phyloP scores from a whole-genome alignment of 2,113 vertebrate species.

The Chaenocephalus aceratus region DNA sequence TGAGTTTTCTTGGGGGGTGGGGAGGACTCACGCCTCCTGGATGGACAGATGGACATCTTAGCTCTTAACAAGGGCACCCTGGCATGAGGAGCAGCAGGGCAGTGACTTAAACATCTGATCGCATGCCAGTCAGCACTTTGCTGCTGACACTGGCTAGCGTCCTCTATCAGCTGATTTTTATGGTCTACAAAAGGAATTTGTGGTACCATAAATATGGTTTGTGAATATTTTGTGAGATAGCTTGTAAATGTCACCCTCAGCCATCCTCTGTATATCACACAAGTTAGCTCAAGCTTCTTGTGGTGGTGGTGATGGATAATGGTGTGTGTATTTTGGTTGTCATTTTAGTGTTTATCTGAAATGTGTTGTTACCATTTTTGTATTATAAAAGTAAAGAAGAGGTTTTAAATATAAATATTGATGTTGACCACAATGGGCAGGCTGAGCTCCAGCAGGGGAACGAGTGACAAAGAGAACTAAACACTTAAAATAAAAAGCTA shows the following conservation, averaged over 20 bases:
- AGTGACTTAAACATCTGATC: constrained; percentile 66
- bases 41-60: constrained; percentile 72
- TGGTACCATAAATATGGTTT: constrained; percentile 44
- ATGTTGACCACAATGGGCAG: not conserved
- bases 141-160: constrained; percentile 29
- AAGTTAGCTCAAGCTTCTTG: constrained; percentile 5
- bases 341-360: too few relatives aligned
- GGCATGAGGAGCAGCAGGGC: constrained; percentile 46
- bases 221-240: constrained; percentile 47
- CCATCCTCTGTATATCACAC: not conserved
- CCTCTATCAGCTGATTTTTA: constrained; percentile 44
- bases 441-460: not conserved
- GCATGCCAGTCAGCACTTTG: constrained; percentile 29
- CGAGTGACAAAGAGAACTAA: not conserved
- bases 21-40: constrained; percentile 35
- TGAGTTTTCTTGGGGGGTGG: constrained; percentile 35
- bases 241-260: constrained; percentile 30
- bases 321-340: too few relatives aligned
- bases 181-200: constrained; percentile 36
- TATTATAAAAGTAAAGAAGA: not conserved
- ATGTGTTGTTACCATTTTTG: too few relatives aligned
- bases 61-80: constrained; percentile 58
- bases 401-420: not conserved
- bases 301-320: not conserved
- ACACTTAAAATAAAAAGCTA: not conserved